phyloP scores from a whole-genome alignment of 1,140 invertebrate species.

The Drosophila ercepeae region DNA sequence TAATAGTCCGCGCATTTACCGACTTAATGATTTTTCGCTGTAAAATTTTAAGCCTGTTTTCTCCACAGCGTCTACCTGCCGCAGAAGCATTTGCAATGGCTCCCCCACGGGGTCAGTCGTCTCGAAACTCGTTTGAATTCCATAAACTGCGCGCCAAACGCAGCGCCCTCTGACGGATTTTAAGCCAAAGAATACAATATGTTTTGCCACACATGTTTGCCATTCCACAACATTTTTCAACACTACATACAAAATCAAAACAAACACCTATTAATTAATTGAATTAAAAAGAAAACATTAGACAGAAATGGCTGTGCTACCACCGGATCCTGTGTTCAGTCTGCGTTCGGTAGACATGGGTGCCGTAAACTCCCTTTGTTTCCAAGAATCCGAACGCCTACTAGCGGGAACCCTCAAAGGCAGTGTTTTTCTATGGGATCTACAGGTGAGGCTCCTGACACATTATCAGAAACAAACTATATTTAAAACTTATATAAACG shows the following conservation, averaged over 20 bases:
- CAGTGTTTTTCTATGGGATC: conserved; percentile 89
- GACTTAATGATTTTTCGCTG: conserved; percentile 57
- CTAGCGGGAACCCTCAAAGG: conserved; percentile 88
- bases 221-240: neutral
- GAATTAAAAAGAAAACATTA: conserved; percentile 15
- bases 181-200: too few species aligned
- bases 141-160: neutral
- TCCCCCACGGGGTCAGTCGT: neutral
- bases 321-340: conserved; percentile 88
- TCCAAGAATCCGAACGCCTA: conserved; percentile 87
- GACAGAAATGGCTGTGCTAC: conserved; percentile 84
- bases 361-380: conserved; percentile 87
- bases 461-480: neutral
- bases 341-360: conserved; percentile 88
- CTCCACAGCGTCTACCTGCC: conserved; percentile 5
- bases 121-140: conserved; percentile 14
- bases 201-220: neutral
- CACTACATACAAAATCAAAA: conserved; percentile 14
- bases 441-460: conserved; percentile 85
- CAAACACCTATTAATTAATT: conserved; percentile 14
- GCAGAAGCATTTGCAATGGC: conserved; percentile 5
- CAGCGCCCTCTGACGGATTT: conserved; percentile 18
- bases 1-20: conserved; percentile 44
- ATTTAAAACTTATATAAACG: neutral
- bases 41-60: conserved; percentile 47